Conservation (phyloP, 2,113 vertebrate species). For the Apodemus sylvaticus region DNA sequence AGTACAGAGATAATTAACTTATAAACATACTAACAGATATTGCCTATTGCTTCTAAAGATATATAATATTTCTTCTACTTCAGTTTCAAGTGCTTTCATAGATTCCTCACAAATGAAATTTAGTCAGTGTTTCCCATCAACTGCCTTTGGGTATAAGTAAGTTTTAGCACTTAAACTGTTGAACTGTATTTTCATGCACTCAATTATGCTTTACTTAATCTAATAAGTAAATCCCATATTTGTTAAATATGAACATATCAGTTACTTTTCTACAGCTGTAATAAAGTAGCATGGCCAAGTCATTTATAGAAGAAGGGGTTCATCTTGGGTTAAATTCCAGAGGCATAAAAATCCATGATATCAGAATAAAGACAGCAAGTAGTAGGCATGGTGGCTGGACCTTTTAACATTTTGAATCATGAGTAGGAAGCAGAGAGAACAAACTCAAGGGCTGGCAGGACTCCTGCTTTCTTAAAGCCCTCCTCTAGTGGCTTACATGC, state of each 20-base stretch:
- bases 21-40: neutral
- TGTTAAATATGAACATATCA: neutral
- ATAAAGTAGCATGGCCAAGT: neutral
- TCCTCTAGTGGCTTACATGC: neutral
- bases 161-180: neutral
- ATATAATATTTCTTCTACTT: neutral
- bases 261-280: neutral
- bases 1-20: neutral
- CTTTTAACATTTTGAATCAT: neutral
- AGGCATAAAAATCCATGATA: neutral
- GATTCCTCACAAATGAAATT: neutral
- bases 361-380: neutral
- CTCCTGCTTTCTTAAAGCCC: neutral
- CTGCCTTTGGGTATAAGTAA: neutral
- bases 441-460: neutral
- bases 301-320: neutral
- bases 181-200: neutral
- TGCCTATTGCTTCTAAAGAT: neutral
- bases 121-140: neutral
- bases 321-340: neutral
- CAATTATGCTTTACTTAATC: neutral
- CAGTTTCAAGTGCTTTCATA: neutral
- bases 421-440: neutral
- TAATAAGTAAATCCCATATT: neutral
- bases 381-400: neutral